Evolutionary conservation across 2,113 vertebrate genomes (phyloP).

Genomic region (Gobius niger): DNA sequence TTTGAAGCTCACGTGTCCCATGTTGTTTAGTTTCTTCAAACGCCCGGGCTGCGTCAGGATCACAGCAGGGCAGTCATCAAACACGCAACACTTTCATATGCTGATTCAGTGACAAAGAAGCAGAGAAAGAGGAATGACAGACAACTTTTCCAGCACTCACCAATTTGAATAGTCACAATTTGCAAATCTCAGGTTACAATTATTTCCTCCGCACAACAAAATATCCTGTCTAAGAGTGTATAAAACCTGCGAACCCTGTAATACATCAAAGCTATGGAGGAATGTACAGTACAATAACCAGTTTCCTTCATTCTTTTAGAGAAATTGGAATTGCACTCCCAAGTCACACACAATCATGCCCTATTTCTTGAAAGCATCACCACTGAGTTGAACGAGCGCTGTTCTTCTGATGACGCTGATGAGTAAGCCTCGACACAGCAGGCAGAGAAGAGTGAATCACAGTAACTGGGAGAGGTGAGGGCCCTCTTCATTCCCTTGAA

Average conservation of each 20-base stretch:
- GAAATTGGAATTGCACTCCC: too few species aligned
- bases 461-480: constrained; percentile 4
- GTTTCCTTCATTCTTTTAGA: too few species aligned
- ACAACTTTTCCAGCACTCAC: too few species aligned
- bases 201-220: too few species aligned
- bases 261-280: too few species aligned
- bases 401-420: constrained; percentile 26
- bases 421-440: constrained; percentile 20
- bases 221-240: too few species aligned
- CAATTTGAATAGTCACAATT: too few species aligned
- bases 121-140: too few species aligned
- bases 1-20: constrained; percentile 52
- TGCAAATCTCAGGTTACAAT: too few species aligned
- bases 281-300: too few species aligned
- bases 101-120: constrained; percentile 6
- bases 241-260: too few species aligned
- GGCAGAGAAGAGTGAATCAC: constrained; percentile 22
- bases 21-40: constrained; percentile 53
- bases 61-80: constrained; percentile 22
- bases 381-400: constrained; percentile 29
- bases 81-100: constrained; percentile 57
- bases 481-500: neutral
- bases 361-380: constrained; percentile 38
- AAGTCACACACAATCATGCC: constrained; percentile 6
- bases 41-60: constrained; percentile 3